Evolutionary conservation across 1,140 invertebrate genomes (phyloP).

Genomic region (Aradophagus sp.): DNA sequence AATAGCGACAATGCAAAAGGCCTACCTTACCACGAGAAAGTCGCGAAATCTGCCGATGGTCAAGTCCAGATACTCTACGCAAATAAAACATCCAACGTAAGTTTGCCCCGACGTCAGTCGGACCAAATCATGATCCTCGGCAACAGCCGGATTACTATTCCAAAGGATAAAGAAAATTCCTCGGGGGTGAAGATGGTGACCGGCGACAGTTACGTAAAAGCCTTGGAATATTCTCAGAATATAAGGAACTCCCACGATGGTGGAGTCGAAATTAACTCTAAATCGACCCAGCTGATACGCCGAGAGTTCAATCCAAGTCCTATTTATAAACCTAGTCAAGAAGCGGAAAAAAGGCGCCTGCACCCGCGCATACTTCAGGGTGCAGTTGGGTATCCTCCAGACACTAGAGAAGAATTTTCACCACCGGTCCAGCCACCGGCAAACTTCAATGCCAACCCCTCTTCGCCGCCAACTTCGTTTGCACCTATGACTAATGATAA

Average conservation of each 20-base stretch:
- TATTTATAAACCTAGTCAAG: conserved; percentile 13
- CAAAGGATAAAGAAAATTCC: conserved; percentile 12
- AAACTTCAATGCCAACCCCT: conserved; percentile 36
- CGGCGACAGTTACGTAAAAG: conserved; percentile 72
- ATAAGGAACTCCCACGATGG: conserved; percentile 62
- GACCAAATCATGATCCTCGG: conserved; percentile 42
- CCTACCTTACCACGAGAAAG: too few relatives aligned
- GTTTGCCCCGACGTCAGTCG: conserved; percentile 13
- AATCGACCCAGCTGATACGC: conserved; percentile 50
- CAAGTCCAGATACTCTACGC: conserved; percentile 12
- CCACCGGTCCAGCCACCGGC: conserved; percentile 18
- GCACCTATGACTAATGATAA: conserved; percentile 1
- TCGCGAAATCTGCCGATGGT: conserved; percentile 1
- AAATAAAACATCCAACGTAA: conserved; percentile 15
- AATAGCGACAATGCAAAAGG: too few relatives aligned
- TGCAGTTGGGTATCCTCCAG: not conserved
- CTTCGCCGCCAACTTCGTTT: not conserved
- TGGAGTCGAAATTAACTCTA: conserved; percentile 48
- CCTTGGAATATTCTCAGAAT: conserved; percentile 70
- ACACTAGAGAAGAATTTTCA: conserved; percentile 16
- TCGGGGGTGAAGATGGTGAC: conserved; percentile 19
- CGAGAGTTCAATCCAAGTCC: conserved; percentile 59
- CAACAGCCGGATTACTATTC: conserved; percentile 24
- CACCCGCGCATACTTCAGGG: conserved; percentile 5
- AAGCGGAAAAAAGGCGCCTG: not conserved